Percentiles rank a stretch among this genome's conserved stretches.
Conservation (phyloP, 2,113 vertebrate species). For the Uria aalge region DNA sequence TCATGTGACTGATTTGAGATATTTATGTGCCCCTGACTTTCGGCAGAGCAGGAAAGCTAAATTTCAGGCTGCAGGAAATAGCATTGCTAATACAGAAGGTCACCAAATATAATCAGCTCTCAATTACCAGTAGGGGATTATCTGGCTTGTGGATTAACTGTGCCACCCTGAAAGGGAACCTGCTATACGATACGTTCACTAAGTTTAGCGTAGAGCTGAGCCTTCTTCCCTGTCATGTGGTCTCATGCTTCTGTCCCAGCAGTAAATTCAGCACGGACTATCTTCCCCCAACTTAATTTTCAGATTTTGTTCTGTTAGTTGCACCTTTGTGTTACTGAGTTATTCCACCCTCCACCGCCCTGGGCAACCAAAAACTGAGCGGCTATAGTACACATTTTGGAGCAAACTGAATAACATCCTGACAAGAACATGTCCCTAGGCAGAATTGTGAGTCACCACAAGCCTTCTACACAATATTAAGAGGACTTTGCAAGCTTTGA, state of each 20-base stretch:
- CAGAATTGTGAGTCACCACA: background rate
- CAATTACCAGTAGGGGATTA: background rate
- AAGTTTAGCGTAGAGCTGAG: background rate
- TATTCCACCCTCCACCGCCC: background rate
- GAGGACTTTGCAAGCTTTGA: background rate
- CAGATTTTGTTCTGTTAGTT: background rate
- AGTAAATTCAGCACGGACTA: background rate
- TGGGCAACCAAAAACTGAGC: background rate
- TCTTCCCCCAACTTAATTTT: background rate
- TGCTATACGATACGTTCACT: background rate
- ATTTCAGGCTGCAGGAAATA: slow-evolving; percentile 7
- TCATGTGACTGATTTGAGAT: background rate
- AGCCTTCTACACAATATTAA: background rate
- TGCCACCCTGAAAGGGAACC: background rate
- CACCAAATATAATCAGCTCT: slow-evolving; percentile 20
- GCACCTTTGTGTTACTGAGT: background rate
- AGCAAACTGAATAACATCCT: background rate
- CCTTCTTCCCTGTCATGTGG: background rate
- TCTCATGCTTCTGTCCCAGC: background rate
- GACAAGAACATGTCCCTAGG: background rate
- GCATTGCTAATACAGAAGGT: background rate
- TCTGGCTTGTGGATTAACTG: background rate
- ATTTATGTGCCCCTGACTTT: background rate
- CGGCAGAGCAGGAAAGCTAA: background rate
- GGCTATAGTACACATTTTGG: background rate